Evolutionary conservation across 2,888 invertebrate species (phyloP), one percentile per base, ranked within the genome.

Genomic region (Drosophila longiperda): DNA sequence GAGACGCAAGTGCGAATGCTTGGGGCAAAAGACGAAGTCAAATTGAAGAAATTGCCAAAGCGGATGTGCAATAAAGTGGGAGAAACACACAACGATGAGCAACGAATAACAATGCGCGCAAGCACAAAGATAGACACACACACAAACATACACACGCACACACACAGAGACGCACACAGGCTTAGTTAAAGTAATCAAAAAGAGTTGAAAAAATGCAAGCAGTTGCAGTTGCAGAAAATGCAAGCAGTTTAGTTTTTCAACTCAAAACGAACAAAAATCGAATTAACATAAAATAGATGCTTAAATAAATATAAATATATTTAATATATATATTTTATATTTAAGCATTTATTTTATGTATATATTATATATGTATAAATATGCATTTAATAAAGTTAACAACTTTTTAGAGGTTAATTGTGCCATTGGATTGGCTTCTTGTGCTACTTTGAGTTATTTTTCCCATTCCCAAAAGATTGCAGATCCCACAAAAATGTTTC

Each of bases 51-150:
- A 74, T 75, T 79, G 77, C 72, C 68, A 76, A 79, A 88, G 71
- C 79, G 81, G 82, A 86, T 78, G 88, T 80, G 69, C 74, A 83
- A 88, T 83, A 87, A 81, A 82, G 68, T 80, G 88, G 80, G 80
- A 58, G 59, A 64, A 78, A 64, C 57, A 55, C 69, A 68, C 61
- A 64, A 33, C 33, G 57, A 52, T 40, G 20, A n/a, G 45, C 26
- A 48, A 26, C 29, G 29, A 42, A 26, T 63, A 49, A 45, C 40
- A 59, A 53, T 45, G 66, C 50, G 40, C 17, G 5, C 66, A 15
- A 12, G 52, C 38, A 60, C 36, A 59, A 29, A 66, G 54, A 49
- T 45, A 48, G 62, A 29, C 38, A 52, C 23, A 26, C 36, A n/a
- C 36, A 26, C 11, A 38, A 15, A 17, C 38, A 38, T 1, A 38